phyloP scores from a whole-genome alignment of 2,113 vertebrate species.

The Nansenia antarctica region DNA sequence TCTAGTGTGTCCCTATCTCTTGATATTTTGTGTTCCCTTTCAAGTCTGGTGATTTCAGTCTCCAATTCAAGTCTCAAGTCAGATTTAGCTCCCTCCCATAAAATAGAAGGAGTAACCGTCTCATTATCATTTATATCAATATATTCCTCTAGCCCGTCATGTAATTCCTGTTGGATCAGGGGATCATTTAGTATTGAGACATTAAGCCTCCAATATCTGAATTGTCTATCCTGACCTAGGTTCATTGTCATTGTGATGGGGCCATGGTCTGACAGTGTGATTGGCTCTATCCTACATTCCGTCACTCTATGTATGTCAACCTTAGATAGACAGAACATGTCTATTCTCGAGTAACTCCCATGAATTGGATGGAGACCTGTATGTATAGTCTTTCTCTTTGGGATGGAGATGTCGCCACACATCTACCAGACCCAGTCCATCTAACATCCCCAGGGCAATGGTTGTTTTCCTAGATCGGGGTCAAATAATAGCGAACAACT shows the following conservation, averaged over 20 bases:
- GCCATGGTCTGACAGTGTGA: slow-evolving; percentile 6
- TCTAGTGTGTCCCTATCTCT: background rate
- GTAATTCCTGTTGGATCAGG: background rate
- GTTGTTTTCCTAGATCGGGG: no score
- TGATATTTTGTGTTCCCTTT: background rate
- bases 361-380: background rate
- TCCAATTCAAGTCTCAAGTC: background rate
- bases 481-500: no score
- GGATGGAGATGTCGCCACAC: background rate
- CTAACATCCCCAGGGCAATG: no score
- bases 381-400: background rate
- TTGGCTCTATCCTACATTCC: background rate
- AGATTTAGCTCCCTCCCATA: background rate
- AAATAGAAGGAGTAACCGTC: background rate
- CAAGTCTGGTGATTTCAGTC: background rate
- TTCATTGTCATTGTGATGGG: background rate
- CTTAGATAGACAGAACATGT: slow-evolving; percentile 4
- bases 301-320: background rate
- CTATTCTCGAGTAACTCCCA: slow-evolving; percentile 6
- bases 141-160: background rate
- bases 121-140: background rate
- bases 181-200: background rate
- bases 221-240: background rate
- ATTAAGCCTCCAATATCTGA: slow-evolving; percentile 21
- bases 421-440: slow-evolving; percentile 10